Conservation (phyloP, 1,140 invertebrate genomes). For the Choristoneura fumiferana region DNA sequence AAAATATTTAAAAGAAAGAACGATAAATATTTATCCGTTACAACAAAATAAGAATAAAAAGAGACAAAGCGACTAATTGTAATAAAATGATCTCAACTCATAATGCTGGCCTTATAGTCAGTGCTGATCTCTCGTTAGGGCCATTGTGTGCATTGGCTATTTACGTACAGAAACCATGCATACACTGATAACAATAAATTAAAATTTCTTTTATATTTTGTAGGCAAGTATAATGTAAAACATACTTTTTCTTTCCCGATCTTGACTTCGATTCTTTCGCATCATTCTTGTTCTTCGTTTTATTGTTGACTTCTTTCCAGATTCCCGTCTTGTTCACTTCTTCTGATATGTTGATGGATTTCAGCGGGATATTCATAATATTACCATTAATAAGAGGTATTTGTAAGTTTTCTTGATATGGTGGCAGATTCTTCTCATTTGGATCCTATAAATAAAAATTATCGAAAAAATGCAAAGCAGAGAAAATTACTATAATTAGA, state of each 20-base stretch:
- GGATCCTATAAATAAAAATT: slow-evolving; percentile 58
- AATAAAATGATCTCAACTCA: too few relatives aligned
- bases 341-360: slow-evolving; percentile 94
- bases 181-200: too few relatives aligned
- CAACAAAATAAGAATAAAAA: too few relatives aligned
- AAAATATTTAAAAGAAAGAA: background rate
- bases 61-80: too few relatives aligned
- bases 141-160: too few relatives aligned
- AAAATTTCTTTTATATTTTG: too few relatives aligned
- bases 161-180: too few relatives aligned
- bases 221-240: slow-evolving; percentile 16
- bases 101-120: too few relatives aligned
- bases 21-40: too few relatives aligned
- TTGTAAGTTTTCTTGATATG: slow-evolving; percentile 85
- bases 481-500: background rate
- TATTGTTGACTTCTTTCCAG: slow-evolving; percentile 94
- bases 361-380: slow-evolving; percentile 93
- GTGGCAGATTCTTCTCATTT: slow-evolving; percentile 65
- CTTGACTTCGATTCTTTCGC: slow-evolving; percentile 63
- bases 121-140: too few relatives aligned
- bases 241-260: slow-evolving; percentile 70
- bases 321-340: slow-evolving; percentile 95
- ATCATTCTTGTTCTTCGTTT: slow-evolving; percentile 48
- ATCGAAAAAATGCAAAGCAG: slow-evolving; percentile 31
- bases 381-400: slow-evolving; percentile 94